Conservation (phyloP, 2,797 vertebrate genomes). For the Rhynchonycteris naso region DNA sequence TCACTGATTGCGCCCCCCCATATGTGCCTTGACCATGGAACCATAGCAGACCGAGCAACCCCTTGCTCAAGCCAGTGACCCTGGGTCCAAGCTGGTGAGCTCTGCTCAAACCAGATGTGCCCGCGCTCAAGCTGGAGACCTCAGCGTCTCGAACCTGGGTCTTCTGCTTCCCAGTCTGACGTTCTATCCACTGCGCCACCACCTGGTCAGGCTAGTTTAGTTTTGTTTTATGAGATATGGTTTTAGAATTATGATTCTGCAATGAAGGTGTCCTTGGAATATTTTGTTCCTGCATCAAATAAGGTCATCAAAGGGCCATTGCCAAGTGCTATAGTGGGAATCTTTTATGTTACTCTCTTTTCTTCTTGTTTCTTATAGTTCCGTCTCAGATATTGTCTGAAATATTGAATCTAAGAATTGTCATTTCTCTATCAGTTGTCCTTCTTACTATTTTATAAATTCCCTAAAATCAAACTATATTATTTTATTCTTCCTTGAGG, state of each 20-base stretch:
- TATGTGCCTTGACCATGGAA: no score
- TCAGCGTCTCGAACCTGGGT: no score
- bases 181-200: no score
- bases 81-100: no score
- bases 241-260: slow-evolving; percentile 19
- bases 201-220: no score
- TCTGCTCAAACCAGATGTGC: no score
- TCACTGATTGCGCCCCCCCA: no score
- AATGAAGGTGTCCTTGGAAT: background rate
- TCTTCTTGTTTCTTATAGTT: background rate
- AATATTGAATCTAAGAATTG: background rate
- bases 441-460: slow-evolving; percentile 27
- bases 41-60: no score
- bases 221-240: slow-evolving; percentile 43
- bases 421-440: background rate
- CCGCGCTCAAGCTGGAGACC: no score
- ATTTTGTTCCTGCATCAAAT: slow-evolving; percentile 28
- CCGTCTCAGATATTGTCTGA: background rate
- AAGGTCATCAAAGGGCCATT: background rate
- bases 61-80: no score
- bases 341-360: background rate
- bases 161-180: no score
- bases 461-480: background rate
- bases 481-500: background rate
- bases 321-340: background rate